Base-by-base conservation (phyloP, 53 echinoderm and acorn worm species). In the Astropecten irregularis region DNA sequence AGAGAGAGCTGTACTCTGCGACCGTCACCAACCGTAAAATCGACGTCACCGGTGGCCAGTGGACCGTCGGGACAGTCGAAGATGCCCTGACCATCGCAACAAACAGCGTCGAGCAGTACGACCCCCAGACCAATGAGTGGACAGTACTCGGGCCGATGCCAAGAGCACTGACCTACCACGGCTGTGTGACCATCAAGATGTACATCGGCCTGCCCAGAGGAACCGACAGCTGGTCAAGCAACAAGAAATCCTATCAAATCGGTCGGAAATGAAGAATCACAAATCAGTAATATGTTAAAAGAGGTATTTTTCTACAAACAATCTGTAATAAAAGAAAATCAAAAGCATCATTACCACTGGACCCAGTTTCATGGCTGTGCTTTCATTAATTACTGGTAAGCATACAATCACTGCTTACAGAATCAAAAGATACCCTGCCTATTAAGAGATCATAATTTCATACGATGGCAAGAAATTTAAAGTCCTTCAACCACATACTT, bases 1-100 rank as follows among this genome's bases (percentile, higher is more conserved):
- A 85, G 3, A 87, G 99, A 54, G 99, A 99, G 50, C 94, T 99
- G 9, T 99, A 99, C 81, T 95, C 99, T 29, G 95, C 92, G 20
- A 99, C 99, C 0, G 94, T 95, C 22, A 92, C 93, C 64, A 99
- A 99, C 83, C 92, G 92, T 32, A 99, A 99, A 88, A 89, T 99
- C 27, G 89, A 95, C 64, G 92, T 99, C 67, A 99, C 92, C 1
- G 94, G 99, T 6, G 99, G 99, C 1, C 94, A 94, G 58, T 99
- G 99, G 99, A 92, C 88, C 2, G 94, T 99, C 0, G 99, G 99
- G 16, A 90, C 84, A 36, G 90, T 90, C 33, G 94, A 94, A 50
- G 99, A 99, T 63, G 91, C 99, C 31, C 84, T 99, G 59, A 99
- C 94, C 46, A 99, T 99, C 25, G 90, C 88, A 6, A 94, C 99